phyloP scores from a whole-genome alignment of 2,888 invertebrate genomes.

The Drosophila ezoana region DNA sequence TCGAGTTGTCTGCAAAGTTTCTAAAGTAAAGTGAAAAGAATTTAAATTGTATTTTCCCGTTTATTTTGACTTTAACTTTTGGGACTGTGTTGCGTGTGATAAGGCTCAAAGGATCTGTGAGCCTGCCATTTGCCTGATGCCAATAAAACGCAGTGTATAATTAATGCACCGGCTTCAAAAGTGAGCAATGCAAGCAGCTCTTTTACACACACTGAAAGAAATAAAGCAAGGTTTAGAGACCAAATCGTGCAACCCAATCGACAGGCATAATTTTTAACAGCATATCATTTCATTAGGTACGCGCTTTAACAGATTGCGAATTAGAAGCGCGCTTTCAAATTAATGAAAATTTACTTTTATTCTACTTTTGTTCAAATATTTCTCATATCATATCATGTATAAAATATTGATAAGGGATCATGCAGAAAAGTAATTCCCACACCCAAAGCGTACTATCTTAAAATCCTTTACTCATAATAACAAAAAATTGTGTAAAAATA shows the following conservation, averaged over 20 bases:
- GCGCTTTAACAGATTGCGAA: too few relatives aligned
- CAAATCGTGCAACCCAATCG: not conserved
- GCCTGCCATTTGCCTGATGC: conserved; percentile 42
- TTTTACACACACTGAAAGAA: conserved; percentile 40
- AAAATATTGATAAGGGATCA: too few relatives aligned
- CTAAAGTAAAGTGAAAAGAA: conserved; percentile 9
- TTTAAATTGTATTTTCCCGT: conserved; percentile 34
- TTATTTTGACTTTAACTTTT: conserved; percentile 43
- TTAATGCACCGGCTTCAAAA: conserved; percentile 62
- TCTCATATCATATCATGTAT: too few relatives aligned
- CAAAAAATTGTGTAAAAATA: too few relatives aligned
- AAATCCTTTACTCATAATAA: too few relatives aligned
- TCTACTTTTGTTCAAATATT: too few relatives aligned
- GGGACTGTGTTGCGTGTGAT: conserved; percentile 37
- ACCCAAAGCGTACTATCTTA: too few relatives aligned
- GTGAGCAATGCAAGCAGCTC: conserved; percentile 54
- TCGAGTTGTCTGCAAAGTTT: conserved; percentile 71
- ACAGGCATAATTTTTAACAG: not conserved
- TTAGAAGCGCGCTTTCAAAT: too few relatives aligned
- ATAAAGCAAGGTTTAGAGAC: not conserved
- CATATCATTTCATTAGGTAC: too few relatives aligned
- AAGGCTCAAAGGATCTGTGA: conserved; percentile 38
- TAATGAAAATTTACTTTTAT: too few relatives aligned
- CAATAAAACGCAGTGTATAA: conserved; percentile 68
- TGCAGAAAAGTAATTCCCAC: too few relatives aligned